Conservation (phyloP, 2,888 invertebrate genomes). For the Malthinus flaveolus region DNA sequence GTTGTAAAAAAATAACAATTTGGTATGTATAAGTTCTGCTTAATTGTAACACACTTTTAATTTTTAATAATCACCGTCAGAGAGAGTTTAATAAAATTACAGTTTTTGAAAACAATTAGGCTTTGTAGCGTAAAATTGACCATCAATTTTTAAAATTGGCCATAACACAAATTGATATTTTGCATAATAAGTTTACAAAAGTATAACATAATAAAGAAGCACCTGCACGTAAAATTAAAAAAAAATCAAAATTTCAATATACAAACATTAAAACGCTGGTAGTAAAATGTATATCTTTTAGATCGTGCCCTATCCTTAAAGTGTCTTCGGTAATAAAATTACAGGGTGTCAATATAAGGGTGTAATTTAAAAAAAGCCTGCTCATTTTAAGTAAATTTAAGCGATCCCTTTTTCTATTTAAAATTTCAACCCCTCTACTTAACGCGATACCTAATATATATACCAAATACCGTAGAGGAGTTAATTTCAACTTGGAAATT, state of each 20-base stretch:
- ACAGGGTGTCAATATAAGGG: conserved; percentile 47
- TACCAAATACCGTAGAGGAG: conserved; percentile 2
- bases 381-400: conserved; percentile 39
- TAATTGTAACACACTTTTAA: too few species aligned
- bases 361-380: conserved; percentile 48
- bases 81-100: too few species aligned
- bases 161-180: too few species aligned
- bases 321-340: conserved; percentile 49
- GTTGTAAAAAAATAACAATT: too few species aligned
- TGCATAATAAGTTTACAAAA: too few species aligned
- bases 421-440: conserved; percentile 14
- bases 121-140: too few species aligned
- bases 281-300: conserved; percentile 32
- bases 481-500: conserved; percentile 13
- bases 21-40: too few species aligned
- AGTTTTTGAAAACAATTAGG: too few species aligned
- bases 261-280: conserved; percentile 46
- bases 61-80: too few species aligned
- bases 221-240: conserved; percentile 1
- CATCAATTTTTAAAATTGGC: too few species aligned
- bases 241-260: conserved; percentile 35
- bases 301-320: conserved; percentile 38
- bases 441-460: conserved; percentile 14
- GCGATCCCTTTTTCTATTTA: conserved; percentile 14
- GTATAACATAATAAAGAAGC: not conserved